Evolutionary conservation across 1,140 invertebrate species (phyloP).

Genomic region (Bombus turneri): DNA sequence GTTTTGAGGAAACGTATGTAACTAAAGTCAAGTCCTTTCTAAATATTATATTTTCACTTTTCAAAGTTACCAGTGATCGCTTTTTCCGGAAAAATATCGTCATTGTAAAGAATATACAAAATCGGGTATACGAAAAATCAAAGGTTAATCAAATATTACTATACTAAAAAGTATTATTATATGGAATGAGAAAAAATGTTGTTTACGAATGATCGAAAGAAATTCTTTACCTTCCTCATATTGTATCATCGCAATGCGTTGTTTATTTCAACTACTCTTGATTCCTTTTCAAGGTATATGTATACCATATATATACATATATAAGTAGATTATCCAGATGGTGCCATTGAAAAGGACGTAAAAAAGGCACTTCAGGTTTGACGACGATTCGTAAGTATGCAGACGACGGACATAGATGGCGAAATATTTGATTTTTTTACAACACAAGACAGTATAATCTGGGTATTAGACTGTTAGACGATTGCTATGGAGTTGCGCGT

Average conservation of each 20-base stretch:
- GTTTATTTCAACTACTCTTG: background rate
- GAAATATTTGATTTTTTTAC: constrained; percentile 63
- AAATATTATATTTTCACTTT: background rate
- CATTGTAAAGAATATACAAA: background rate
- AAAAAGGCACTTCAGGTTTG: constrained; percentile 51
- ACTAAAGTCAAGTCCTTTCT: background rate
- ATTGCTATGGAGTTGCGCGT: constrained; percentile 54
- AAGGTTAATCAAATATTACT: too few relatives aligned
- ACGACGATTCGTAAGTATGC: constrained; percentile 40
- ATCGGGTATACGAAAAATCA: too few relatives aligned
- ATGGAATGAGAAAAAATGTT: background rate
- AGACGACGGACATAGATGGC: constrained; percentile 39
- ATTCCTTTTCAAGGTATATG: background rate
- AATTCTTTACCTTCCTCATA: constrained; percentile 31
- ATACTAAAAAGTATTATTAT: background rate
- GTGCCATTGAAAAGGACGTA: constrained; percentile 13
- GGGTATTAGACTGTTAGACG: constrained; percentile 47
- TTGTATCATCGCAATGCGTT: constrained; percentile 42
- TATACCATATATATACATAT: background rate
- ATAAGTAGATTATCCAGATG: constrained; percentile 37
- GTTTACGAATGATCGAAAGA: background rate
- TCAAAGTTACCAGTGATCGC: too few relatives aligned
- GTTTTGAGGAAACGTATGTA: background rate
- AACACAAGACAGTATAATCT: constrained; percentile 52
- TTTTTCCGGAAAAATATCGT: background rate